phyloP scores from a whole-genome alignment of 2,113 vertebrate genomes.

The Pachycephala philippinensis region DNA sequence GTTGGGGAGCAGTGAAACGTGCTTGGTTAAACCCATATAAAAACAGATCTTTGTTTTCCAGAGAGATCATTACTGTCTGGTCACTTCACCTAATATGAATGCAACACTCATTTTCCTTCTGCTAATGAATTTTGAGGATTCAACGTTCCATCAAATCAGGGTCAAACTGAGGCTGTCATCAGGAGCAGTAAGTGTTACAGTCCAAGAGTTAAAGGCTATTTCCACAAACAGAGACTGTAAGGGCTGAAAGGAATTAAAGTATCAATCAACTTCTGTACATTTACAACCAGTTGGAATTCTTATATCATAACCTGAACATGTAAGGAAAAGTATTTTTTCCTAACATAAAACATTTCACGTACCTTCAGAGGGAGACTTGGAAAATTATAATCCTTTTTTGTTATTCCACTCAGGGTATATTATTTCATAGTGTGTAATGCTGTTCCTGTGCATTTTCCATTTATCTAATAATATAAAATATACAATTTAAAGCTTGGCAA shows the following conservation, averaged over 20 bases:
- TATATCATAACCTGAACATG: neutral
- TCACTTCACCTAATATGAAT: neutral
- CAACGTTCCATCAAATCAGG: rapidly evolving
- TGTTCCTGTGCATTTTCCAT: neutral
- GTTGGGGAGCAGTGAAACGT: neutral
- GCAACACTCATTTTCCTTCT: neutral
- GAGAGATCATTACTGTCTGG: neutral
- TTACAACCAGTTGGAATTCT: neutral
- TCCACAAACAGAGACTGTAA: neutral
- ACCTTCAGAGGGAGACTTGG: neutral
- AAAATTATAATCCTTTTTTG: neutral
- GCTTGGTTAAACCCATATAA: neutral
- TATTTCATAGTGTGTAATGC: neutral
- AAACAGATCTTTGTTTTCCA: neutral
- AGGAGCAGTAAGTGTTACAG: neutral
- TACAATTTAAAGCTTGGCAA: neutral
- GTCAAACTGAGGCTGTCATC: neutral
- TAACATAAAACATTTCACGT: neutral
- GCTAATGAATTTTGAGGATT: neutral
- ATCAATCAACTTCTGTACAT: neutral
- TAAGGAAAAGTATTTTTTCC: neutral
- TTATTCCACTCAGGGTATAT: neutral
- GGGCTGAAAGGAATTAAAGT: neutral
- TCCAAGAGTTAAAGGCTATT: neutral
- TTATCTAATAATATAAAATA: neutral